phyloP scores from a whole-genome alignment of 1,140 invertebrate species.

The Heterodera carotae region DNA sequence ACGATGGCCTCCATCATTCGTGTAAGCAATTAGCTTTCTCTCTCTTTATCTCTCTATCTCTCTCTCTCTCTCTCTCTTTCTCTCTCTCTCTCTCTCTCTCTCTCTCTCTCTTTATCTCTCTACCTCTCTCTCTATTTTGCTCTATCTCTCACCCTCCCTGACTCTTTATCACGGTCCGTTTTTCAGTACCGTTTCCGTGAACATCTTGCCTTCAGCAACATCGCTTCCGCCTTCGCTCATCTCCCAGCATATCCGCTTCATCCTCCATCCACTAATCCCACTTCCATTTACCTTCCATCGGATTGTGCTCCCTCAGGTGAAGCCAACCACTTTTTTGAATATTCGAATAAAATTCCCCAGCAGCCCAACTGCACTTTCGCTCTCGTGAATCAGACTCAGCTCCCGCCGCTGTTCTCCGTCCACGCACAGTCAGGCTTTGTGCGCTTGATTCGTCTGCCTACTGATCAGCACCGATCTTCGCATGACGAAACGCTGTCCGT shows the following conservation, averaged over 20 bases:
- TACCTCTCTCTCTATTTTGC: too few relatives aligned
- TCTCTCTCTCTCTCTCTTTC: too few relatives aligned
- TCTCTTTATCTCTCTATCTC: neutral
- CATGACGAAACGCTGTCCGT: neutral
- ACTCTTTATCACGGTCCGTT: too few relatives aligned
- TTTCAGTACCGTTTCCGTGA: neutral
- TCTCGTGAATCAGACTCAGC: neutral
- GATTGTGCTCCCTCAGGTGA: neutral
- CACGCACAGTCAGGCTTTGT: neutral
- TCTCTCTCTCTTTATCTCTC: too few relatives aligned
- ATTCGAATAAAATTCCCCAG: too few relatives aligned
- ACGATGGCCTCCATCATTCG: neutral
- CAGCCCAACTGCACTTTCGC: neutral
- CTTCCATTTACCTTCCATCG: neutral
- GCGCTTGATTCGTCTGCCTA: neutral
- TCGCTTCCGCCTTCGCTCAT: neutral
- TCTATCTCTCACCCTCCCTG: too few relatives aligned
- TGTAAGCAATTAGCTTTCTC: neutral
- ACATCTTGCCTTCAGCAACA: neutral
- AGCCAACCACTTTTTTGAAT: too few relatives aligned
- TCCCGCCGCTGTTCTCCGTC: conserved; percentile 3
- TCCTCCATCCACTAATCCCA: neutral
- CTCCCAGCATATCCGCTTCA: neutral
- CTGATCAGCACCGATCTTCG: too few relatives aligned
- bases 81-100: too few relatives aligned